Conservation (phyloP, 2,797 vertebrate species). For the Telmatherina bonti region DNA sequence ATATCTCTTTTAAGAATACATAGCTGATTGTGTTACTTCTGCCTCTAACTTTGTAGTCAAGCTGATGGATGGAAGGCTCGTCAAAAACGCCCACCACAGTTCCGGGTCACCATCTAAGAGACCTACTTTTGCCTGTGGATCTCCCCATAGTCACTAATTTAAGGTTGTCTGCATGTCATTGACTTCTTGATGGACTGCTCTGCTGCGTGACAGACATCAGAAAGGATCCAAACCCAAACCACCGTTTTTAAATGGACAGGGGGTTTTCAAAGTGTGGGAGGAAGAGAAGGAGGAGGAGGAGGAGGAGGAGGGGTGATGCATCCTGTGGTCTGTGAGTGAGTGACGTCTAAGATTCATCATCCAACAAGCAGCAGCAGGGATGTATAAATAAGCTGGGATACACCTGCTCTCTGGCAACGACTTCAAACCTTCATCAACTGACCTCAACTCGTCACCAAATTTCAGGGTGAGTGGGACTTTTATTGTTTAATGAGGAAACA, state of each 20-base stretch:
- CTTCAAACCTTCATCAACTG: constrained; percentile 58
- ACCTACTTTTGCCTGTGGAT: constrained; percentile 59
- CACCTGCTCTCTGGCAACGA: constrained; percentile 61
- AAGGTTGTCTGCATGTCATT: constrained; percentile 74
- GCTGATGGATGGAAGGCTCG: constrained; percentile 71
- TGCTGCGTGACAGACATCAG: constrained; percentile 78
- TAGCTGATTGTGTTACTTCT: constrained; percentile 28
- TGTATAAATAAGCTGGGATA: constrained; percentile 82
- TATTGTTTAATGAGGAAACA: not conserved
- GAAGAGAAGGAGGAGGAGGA: constrained; percentile 33
- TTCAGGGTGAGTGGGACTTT: constrained; percentile 66
- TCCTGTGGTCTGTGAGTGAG: constrained; percentile 54
- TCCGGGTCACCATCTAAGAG: constrained; percentile 61
- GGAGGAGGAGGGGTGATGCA: constrained; percentile 45
- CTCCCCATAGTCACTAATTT: constrained; percentile 72
- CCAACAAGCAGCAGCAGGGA: constrained; percentile 52
- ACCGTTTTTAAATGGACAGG: constrained; percentile 54
- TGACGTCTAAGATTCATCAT: constrained; percentile 79
- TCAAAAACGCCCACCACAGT: constrained; percentile 72
- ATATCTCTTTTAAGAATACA: constrained; percentile 6
- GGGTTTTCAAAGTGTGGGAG: constrained; percentile 58
- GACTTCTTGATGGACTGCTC: constrained; percentile 79
- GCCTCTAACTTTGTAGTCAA: constrained; percentile 42
- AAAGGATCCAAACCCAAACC: constrained; percentile 61
- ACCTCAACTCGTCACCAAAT: constrained; percentile 71